Conservation (phyloP, 2,113 vertebrate genomes). For the Dasyornis broadbenti region DNA sequence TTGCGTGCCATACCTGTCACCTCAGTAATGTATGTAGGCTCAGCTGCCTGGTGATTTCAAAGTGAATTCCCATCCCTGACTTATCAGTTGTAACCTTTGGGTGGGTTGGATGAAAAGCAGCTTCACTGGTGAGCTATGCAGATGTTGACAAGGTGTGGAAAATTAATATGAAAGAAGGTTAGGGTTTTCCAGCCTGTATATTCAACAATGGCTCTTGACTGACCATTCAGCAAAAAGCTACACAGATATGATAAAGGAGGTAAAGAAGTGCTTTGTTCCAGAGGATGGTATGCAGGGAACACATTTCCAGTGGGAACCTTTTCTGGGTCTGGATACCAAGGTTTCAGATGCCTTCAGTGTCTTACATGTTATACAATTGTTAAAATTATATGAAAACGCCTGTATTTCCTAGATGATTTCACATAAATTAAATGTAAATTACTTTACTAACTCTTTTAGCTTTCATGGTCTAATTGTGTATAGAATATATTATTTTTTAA, state of each 20-base stretch:
- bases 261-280: neutral
- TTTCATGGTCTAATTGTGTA: neutral
- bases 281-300: neutral
- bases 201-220: neutral
- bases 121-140: neutral
- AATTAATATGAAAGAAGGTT: neutral
- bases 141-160: neutral
- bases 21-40: constrained; percentile 21
- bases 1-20: neutral
- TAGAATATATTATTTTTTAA: constrained; percentile 10
- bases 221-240: neutral
- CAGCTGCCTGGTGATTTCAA: constrained; percentile 37
- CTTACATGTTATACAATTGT: neutral
- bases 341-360: neutral
- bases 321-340: neutral
- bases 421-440: neutral
- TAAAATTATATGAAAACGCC: neutral
- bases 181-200: neutral
- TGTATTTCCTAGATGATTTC: neutral
- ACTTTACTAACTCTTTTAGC: neutral
- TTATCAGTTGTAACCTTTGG: neutral
- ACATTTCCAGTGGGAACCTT: neutral
- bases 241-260: neutral
- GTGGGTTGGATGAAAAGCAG: neutral
- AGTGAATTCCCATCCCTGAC: constrained; percentile 18